A percentile compares a stretch with the other conserved stretches of the same genome.
Evolutionary conservation across 2,113 vertebrate genomes (phyloP).

Genomic region (Parotia lawesii): DNA sequence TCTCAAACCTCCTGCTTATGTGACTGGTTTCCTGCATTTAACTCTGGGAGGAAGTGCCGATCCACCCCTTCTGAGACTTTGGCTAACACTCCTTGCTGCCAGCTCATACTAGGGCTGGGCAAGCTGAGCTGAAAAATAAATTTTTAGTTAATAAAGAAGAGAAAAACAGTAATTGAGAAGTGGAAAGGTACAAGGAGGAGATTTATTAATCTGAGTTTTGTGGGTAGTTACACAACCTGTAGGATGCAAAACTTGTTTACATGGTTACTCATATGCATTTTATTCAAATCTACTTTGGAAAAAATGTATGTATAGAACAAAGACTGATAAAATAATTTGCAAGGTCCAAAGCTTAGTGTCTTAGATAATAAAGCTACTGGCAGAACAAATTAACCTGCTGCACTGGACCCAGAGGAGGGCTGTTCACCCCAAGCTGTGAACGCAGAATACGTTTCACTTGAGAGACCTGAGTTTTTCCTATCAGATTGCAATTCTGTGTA

Average conservation of each 20-base stretch:
- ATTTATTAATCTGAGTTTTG: not conserved
- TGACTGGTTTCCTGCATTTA: conserved; percentile 42
- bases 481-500: not conserved
- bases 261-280: not conserved
- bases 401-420: not conserved
- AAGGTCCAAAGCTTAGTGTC: not conserved
- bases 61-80: not conserved
- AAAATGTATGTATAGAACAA: not conserved
- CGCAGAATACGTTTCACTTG: not conserved
- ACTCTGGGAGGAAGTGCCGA: conserved; percentile 5
- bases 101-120: not conserved
- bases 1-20: conserved; percentile 38
- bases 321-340: not conserved
- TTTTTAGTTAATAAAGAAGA: not conserved
- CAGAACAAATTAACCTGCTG: not conserved
- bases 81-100: conserved; percentile 20
- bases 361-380: not conserved
- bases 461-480: not conserved
- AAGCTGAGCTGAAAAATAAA: not conserved
- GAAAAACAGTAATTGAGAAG: not conserved
- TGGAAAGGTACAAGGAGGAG: not conserved
- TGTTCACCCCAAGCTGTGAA: not conserved
- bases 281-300: not conserved
- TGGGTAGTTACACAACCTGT: not conserved
- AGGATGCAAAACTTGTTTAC: not conserved